Evolutionary conservation across 1,140 invertebrate genomes (phyloP), one percentile per base, ranked within the genome.

Genomic region (Leptonema lineaticorne): DNA sequence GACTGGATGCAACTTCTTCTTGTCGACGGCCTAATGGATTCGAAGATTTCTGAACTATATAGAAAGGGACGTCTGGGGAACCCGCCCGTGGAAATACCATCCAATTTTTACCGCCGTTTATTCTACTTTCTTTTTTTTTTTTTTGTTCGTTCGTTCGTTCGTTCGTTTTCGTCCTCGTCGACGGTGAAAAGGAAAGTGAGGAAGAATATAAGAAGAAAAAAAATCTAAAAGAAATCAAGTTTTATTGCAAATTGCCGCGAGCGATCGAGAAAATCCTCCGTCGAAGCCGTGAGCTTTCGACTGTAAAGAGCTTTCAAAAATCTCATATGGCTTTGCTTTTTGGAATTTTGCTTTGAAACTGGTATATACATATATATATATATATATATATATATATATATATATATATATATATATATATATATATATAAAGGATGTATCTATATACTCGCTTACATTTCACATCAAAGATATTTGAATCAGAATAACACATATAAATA

Each of bases 11-110:
- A 53, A 53, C 50, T 26, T 53, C 50, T 24, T 41, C 37, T 41
- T 41, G 11, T 41, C 50, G 22, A 22, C 11, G 50, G 50, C 50
- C 50, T 53, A 53, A 53, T 53, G 50, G 50, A 53, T 53, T 53
- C 50, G 22, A 53, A 18, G 50, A 22, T 41, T 11, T 22, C 50
- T 53, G 22, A 2, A 4, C 50, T 8, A 20, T 20, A 14, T 4
- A 4, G 50, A 24, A 2, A 20, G 5, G 5, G 22, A 53, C 4
- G 8, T 6, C 1, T 14, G 4, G 1, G 22, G 50, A 24, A 24
- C 27, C 6, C 7, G 46, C 9, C 3, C 18, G 22, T 9, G n/a
- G 50, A 11, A 24, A 11, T 26, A 8, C 14, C 22, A 20, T 18
- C n/a, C n/a, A 48, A 24, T 20, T 48, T 18, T 18, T 26, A 24